These are phyloP conservation scores for Leptodirus hochenwartii DNA, from an alignment of 2,888 invertebrate genomes.

Conservation along the genomic window DNA sequence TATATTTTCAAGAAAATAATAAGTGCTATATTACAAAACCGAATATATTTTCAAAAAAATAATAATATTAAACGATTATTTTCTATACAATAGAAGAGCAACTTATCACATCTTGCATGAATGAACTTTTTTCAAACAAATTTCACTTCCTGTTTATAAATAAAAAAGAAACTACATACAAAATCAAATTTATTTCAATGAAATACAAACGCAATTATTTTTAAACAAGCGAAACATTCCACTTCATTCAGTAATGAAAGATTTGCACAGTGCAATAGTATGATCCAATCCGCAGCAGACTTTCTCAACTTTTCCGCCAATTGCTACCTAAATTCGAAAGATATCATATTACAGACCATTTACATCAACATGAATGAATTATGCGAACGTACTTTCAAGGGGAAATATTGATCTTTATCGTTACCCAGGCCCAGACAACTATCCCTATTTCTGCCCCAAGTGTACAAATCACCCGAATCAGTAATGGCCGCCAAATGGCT, in stretches of 20 bases:
- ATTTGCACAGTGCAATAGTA: constrained; percentile 55
- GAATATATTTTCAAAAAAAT: too few relatives aligned
- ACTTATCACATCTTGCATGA: too few relatives aligned
- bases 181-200: too few relatives aligned
- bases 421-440: constrained; percentile 74
- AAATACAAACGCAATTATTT: too few relatives aligned
- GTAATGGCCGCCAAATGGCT: constrained; percentile 69
- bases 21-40: too few relatives aligned
- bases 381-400: constrained; percentile 42
- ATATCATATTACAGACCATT: constrained; percentile 11
- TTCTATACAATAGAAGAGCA: too few relatives aligned
- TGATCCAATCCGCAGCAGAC: constrained; percentile 78
- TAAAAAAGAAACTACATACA: too few relatives aligned
- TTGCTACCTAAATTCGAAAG: constrained; percentile 61
- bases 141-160: too few relatives aligned
- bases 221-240: too few relatives aligned
- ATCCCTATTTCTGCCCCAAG: constrained; percentile 79
- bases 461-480: constrained; percentile 65
- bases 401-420: constrained; percentile 69
- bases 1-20: too few relatives aligned
- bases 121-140: too few relatives aligned
- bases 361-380: constrained; percentile 2
- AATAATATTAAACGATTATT: too few relatives aligned
- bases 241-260: constrained; percentile 32
- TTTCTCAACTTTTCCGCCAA: constrained; percentile 58